Evolutionary conservation across 2,888 invertebrate species (phyloP), one percentile per base, ranked within the genome.

Genomic region (Standfussiana lucernea): DNA sequence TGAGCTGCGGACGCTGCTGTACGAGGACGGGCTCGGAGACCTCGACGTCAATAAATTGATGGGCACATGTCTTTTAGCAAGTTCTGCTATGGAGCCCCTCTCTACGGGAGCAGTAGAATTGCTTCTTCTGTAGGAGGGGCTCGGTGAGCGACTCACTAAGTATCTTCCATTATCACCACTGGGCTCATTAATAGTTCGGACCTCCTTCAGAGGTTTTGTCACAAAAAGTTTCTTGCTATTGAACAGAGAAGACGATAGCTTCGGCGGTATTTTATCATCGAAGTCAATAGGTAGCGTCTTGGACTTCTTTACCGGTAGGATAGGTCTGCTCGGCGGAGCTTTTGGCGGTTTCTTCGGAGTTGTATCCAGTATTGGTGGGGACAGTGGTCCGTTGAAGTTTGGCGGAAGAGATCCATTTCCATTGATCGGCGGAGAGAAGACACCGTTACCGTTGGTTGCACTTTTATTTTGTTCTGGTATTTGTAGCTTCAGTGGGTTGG

Each of bases 11-110:
- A 94, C 85, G 74, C 96, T 95, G 85, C 93, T 95, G 89, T 95
- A 95, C 62, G 93, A 95, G 6, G 95, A 95, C 21, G 97, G 97
- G 91, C 97, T 97, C 8, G 97, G 97, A 64, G 97, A 97, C 86
- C 97, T 95, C 47, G 97, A 97, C 50, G 96, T 93, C 28, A 96
- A 90, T 13, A 94, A 86, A 80, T 89, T 92, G 50, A 89, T 90
- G 21, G 95, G 91, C 37, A 93, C 93, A 89, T 97, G 97, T 73
- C 96, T 93, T 83, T 90, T 94, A 10, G 97, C 97, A 18, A 97
- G 93, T 86, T 97, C 97, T 71, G 96, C 95, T 80, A 97, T 97
- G 8, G 96, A 96, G 35, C 97, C 97, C 47, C 95, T 96, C 89
- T 97, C 97, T 32, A 97, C 95, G 13, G 95, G 94, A 71, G 93